A percentile compares a stretch with the other conserved stretches of the same genome.
These are phyloP conservation scores for Ameiurus melas DNA, from an alignment of 2,113 vertebrate genomes.

Conservation along the genomic window DNA sequence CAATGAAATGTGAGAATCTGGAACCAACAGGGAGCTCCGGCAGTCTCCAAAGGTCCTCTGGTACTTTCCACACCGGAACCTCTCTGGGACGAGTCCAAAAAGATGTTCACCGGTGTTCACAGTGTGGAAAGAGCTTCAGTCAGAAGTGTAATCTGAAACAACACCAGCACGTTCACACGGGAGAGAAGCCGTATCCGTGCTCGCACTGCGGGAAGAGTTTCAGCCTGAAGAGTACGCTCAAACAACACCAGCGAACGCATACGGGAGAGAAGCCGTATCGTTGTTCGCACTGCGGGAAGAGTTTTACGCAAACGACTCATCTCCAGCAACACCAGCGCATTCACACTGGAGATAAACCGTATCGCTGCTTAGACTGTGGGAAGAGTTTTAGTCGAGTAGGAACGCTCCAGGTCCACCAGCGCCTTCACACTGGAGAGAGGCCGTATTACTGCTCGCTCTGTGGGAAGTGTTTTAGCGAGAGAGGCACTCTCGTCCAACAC, in stretches of 20 bases:
- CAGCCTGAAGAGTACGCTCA: too few species aligned
- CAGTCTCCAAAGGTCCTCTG: background rate
- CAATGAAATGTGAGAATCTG: background rate
- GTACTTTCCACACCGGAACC: background rate
- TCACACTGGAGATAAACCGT: background rate
- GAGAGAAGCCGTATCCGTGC: background rate
- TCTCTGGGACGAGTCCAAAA: background rate
- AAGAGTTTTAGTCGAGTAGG: background rate
- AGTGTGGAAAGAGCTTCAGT: background rate
- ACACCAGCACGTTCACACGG: background rate
- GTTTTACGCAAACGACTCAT: background rate
- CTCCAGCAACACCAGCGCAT: slow-evolving; percentile 1
- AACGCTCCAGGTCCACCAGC: background rate
- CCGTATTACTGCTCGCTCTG: background rate
- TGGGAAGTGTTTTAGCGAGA: background rate
- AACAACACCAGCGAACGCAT: background rate
- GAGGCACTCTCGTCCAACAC: background rate
- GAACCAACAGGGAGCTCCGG: background rate
- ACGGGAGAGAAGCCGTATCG: background rate
- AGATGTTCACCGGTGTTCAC: background rate
- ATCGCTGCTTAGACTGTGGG: background rate
- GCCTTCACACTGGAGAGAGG: slow-evolving; percentile 1
- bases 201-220: background rate
- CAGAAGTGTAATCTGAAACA: too few species aligned
- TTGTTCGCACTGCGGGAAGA: background rate